A percentile compares a stretch with the other conserved stretches of the same genome.
Conservation (phyloP, 1,140 invertebrate species). For the Grapholita molesta region DNA sequence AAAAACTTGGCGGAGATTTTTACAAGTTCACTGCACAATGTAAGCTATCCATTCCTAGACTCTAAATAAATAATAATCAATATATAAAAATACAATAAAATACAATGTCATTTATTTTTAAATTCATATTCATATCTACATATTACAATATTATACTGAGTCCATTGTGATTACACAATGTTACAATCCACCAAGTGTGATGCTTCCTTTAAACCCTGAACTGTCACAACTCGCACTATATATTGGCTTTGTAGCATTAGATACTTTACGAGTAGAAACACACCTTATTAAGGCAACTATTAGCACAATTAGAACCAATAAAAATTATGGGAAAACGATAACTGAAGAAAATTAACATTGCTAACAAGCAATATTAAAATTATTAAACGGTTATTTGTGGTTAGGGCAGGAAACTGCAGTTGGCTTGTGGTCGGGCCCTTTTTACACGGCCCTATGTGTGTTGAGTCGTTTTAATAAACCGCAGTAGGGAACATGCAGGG, state of each 20-base stretch:
- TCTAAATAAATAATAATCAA: too few species aligned
- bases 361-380: constrained; percentile 54
- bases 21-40: too few species aligned
- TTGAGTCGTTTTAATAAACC: constrained; percentile 16
- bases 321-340: constrained; percentile 33
- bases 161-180: neutral
- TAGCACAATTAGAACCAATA: constrained; percentile 22
- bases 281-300: constrained; percentile 11
- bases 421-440: constrained; percentile 52
- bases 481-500: neutral
- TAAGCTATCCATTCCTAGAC: too few species aligned
- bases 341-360: constrained; percentile 43
- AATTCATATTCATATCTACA: too few species aligned
- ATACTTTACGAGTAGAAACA: neutral
- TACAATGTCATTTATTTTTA: too few species aligned
- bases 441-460: constrained; percentile 34
- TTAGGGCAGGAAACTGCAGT: constrained; percentile 53
- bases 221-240: neutral
- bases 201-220: neutral
- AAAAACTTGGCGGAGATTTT: too few species aligned
- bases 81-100: too few species aligned
- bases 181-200: neutral
- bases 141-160: neutral
- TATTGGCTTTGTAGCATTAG: neutral
- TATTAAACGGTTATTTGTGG: constrained; percentile 66